These are phyloP conservation scores for Lepidurus packardi DNA, from an alignment of 1,140 invertebrate species.

Conservation along the genomic window DNA sequence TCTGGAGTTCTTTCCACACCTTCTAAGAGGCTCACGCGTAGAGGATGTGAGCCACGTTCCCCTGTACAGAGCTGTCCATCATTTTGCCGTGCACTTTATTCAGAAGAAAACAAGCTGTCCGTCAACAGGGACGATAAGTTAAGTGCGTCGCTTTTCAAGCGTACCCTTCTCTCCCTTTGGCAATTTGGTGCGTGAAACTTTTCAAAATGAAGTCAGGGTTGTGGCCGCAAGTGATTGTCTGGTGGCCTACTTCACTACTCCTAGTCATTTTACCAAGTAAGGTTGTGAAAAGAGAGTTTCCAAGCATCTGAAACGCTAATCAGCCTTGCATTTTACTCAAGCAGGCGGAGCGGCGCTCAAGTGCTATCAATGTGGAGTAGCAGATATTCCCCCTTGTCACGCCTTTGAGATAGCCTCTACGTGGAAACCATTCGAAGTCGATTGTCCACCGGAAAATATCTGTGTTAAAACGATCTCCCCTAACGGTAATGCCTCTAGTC, in stretches of 20 bases:
- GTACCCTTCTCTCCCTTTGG: not conserved
- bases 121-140: not conserved
- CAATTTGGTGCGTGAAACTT: not conserved
- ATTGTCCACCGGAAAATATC: conserved; percentile 24
- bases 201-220: not conserved
- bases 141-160: not conserved
- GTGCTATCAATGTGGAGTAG: conserved; percentile 24
- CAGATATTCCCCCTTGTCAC: not conserved
- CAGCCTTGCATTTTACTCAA: not conserved
- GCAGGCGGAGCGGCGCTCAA: not conserved
- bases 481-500: not conserved
- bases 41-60: not conserved
- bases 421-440: conserved; percentile 27
- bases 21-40: not conserved
- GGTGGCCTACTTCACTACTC: not conserved
- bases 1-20: not conserved
- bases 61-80: not conserved
- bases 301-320: not conserved
- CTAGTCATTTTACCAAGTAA: not conserved
- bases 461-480: conserved; percentile 20
- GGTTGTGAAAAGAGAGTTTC: not conserved
- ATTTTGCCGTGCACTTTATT: not conserved
- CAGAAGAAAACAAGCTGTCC: not conserved
- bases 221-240: not conserved
- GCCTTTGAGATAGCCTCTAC: conserved; percentile 11